Base-by-base conservation (phyloP, 2,113 vertebrate genomes). In the Meles meles region DNA sequence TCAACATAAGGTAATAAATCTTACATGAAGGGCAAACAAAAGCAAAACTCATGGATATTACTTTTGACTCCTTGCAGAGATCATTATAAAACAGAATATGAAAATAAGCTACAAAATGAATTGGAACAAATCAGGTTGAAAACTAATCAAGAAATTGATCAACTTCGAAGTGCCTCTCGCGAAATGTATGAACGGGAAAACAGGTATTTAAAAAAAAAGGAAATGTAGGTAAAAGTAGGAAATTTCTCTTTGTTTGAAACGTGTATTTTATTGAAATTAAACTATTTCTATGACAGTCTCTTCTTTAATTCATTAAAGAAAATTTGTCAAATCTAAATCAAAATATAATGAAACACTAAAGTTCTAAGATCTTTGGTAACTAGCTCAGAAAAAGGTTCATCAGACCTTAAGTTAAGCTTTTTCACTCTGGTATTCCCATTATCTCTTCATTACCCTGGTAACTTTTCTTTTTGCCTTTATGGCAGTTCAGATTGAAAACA, bases 171-270 rank as follows among this genome's bases (percentile, higher is more conserved):
- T 93, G 98, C 99, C 65, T 99, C 99, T 86, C 99, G 98, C 98
- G 99, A 99, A 98, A 99, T 99, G 99, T 99, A 99, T 93, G 99
- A 99, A 96, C 99, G 99, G 86, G 99, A 99, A 98, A 99, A 99
- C 99, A 99, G 99, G 99, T 99, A 98, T 95, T 34, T 29, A 1
- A 31, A n/a, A 92, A 74, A 27, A 49, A 76, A 42, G 21, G 69
- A 72, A 91, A 67, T 86, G 3, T 89, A 34, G 55, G 25, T 42
- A 74, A 74, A 72, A 44, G 72, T 74, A 74, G 7, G 10, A 76
- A 76, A 65, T 49, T 93, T 88, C 27, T 67, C 23, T 93, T 72
- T 86, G 37, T 52, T 88, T 80, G 10, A 71, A 88, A 20, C 14
- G 47, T 89, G 31, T 34, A 79, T 88, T 96, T 93, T 92, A 31